These are phyloP conservation scores for Eueremaeus valkanovi DNA, from an alignment of 2,888 invertebrate genomes.

Conservation along the genomic window DNA sequence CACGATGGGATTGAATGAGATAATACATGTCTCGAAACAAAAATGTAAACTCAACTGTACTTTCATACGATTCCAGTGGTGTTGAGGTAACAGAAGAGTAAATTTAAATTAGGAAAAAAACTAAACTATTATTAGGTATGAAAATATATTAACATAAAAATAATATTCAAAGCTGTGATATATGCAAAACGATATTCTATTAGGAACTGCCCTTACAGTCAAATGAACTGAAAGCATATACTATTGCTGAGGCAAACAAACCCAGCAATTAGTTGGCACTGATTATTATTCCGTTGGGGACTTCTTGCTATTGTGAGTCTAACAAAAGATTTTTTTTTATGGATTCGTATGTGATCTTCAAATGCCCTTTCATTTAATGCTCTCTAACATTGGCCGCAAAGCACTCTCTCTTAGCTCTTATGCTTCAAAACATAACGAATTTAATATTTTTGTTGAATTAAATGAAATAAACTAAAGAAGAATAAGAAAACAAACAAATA, in stretches of 20 bases:
- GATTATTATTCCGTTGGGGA: constrained; percentile 32
- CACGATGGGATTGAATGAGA: background rate
- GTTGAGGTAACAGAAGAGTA: background rate
- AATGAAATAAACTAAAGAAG: constrained; percentile 2
- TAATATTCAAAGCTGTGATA: background rate
- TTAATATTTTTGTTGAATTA: constrained; percentile 11
- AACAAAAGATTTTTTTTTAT: constrained; percentile 2
- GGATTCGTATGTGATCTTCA: background rate
- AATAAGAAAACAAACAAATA: background rate
- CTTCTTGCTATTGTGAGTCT: background rate
- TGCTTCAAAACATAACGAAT: constrained; percentile 1
- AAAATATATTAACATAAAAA: constrained; percentile 15
- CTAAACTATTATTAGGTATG: background rate
- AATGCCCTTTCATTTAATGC: background rate
- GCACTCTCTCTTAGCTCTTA: background rate
- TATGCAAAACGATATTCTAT: background rate
- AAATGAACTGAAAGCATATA: background rate
- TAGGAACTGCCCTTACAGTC: background rate
- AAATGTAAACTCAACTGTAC: background rate
- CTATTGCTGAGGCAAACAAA: background rate
- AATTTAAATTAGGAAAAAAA: background rate
- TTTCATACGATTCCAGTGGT: background rate
- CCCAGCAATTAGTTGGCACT: constrained; percentile 29
- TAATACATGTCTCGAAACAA: too few relatives aligned
- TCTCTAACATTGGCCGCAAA: background rate